Base-by-base conservation (phyloP, 1,140 invertebrate genomes). In the Myzus persicae region DNA sequence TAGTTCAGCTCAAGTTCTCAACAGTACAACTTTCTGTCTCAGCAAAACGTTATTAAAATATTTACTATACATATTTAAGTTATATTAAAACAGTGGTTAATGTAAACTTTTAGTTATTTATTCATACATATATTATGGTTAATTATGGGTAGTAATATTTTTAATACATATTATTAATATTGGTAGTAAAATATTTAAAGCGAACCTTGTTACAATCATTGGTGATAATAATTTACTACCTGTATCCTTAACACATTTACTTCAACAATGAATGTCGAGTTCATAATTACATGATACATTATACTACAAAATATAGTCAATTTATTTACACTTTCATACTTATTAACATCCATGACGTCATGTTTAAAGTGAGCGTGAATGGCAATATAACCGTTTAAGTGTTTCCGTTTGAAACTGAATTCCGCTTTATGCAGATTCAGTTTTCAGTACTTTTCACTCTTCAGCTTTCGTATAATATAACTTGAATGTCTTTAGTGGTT, bases 401-500 rank as follows among this genome's bases (percentile, higher is more conserved):
- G 24, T 48, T 88, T 48, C 85, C 85, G 31, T 48, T 48, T 88
- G 40, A 87, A 87, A 46, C 42, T 42, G 42, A 87, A 87, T 44
- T 87, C 42, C 84, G 22, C 24, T 84, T 84, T 44, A 87, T 87
- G 42, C 18, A 87, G 31, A 87, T 87, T 44, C 31, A 26, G 40
- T 87, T 42, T 87, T 44, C 40, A 87, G 84, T 42, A 87, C 84
- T 87, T 42, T 42, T 84, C 84, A 46, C 84, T 31, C 26, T 44
- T 76, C 31, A 18, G 9, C 44, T 44, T 42, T 42, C 42, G 18
- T n/a, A 38, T 9, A 84, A 40, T 84, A 84, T 24, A 84, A 84
- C 82, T 84, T 26, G 3, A 84, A 31, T n/a, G 59, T 6, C 31
- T 36, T 76, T 18, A 76, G 59, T 18, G 18, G 36, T 76, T 76